Conservation (phyloP, 2,113 vertebrate species). For the Heterotilapia buettikoferi region DNA sequence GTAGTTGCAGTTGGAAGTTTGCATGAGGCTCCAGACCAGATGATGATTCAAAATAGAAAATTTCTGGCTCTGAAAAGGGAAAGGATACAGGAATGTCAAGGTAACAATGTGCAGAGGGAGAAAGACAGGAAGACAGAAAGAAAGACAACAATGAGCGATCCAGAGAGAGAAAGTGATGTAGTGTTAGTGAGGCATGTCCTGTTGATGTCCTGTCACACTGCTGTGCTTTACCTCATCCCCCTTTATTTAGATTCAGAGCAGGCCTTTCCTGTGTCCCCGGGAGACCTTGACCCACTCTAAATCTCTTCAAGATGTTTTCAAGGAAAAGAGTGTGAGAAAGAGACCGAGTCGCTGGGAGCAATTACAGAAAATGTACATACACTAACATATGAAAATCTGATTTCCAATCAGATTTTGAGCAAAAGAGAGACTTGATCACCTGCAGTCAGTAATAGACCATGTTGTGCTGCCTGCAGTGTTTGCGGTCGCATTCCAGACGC, state of each 20-base stretch:
- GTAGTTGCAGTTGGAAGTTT: background rate
- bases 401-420: background rate
- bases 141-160: background rate
- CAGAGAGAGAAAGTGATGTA: constrained; percentile 27
- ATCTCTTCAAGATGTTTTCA: constrained; percentile 22
- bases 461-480: background rate
- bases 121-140: constrained; percentile 20
- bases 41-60: background rate
- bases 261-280: constrained; percentile 21
- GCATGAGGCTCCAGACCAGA: background rate
- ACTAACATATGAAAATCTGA: background rate
- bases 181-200: constrained; percentile 7
- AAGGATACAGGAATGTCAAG: constrained; percentile 16
- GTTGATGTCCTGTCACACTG: constrained; percentile 41
- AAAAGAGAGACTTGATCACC: constrained; percentile 1
- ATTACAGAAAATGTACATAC: background rate
- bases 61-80: background rate
- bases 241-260: constrained; percentile 42
- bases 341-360: background rate
- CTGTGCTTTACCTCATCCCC: constrained; percentile 24
- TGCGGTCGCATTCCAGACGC: background rate
- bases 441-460: background rate
- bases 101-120: constrained; percentile 12
- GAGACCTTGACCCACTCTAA: constrained; percentile 20
- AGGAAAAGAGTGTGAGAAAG: background rate